phyloP scores from a whole-genome alignment of 1,140 invertebrate species.

The Rhopalosiphum maidis region DNA sequence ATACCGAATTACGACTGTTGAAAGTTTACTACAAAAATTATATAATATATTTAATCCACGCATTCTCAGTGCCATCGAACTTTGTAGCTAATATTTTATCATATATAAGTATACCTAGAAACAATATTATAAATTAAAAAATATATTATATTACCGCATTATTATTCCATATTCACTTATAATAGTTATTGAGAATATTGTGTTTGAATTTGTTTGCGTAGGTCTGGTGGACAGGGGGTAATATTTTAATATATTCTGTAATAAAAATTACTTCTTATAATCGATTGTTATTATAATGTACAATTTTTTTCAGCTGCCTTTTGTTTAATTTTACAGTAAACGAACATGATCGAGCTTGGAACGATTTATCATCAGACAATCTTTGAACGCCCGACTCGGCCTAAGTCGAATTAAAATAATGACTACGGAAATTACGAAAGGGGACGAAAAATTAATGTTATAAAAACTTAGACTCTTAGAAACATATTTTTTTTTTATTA shows the following conservation, averaged over 20 bases:
- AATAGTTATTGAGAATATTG: not conserved
- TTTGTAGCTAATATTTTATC: too few species aligned
- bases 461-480: slow-evolving; percentile 46
- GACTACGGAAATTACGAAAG: slow-evolving; percentile 23
- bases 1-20: too few species aligned
- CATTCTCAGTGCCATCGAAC: too few species aligned
- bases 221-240: not conserved
- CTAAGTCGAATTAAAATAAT: slow-evolving; percentile 34
- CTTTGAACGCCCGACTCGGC: not conserved
- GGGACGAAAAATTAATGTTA: slow-evolving; percentile 21
- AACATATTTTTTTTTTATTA: slow-evolving; percentile 36
- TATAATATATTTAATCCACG: too few species aligned
- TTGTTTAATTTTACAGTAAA: not conserved
- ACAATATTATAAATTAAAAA: not conserved
- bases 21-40: too few species aligned
- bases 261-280: not conserved
- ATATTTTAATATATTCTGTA: not conserved
- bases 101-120: too few species aligned
- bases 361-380: slow-evolving; percentile 52
- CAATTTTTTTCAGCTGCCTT: not conserved
- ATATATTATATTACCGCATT: not conserved
- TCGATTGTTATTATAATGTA: not conserved
- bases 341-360: not conserved
- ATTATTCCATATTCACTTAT: not conserved
- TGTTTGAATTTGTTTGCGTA: not conserved